Percentiles rank a stretch among this genome's conserved stretches.
Conservation (phyloP, 1,140 invertebrate genomes). For the Heliconius hermathena region DNA sequence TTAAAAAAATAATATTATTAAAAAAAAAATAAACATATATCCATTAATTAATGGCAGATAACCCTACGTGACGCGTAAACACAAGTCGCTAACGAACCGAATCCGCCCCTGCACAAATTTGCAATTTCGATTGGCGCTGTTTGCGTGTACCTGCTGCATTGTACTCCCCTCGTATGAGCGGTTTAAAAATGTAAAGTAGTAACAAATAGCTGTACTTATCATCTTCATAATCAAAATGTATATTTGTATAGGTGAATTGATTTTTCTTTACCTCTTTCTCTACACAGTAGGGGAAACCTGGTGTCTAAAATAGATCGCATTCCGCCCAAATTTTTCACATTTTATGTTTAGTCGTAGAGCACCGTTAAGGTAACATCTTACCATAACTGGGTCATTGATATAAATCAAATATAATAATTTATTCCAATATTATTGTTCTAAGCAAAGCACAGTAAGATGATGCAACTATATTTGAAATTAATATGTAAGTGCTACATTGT, state of each 20-base stretch:
- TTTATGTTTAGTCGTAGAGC: neutral
- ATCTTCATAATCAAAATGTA: neutral
- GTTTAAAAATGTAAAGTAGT: conserved; percentile 23
- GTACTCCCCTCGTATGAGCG: conserved; percentile 39
- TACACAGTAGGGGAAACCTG: neutral
- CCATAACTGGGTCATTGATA: neutral
- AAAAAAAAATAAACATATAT: neutral
- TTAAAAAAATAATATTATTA: neutral
- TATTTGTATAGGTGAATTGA: neutral
- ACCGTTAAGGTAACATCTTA: neutral
- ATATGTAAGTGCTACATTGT: too few species aligned
- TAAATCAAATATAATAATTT: too few species aligned
- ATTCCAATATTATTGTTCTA: too few species aligned
- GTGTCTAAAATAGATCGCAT: neutral
- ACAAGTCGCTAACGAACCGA: conserved; percentile 77
- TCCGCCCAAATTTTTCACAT: neutral
- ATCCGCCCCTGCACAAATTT: conserved; percentile 79
- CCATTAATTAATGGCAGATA: conserved; percentile 26
- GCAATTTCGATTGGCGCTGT: conserved; percentile 78
- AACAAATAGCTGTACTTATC: neutral
- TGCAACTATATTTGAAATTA: too few species aligned
- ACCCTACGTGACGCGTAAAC: conserved; percentile 76
- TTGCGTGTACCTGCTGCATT: conserved; percentile 60
- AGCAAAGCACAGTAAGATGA: too few species aligned
- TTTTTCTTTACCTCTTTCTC: neutral